phyloP scores from a whole-genome alignment of 2,797 vertebrate genomes.

The Scolopax rusticola region DNA sequence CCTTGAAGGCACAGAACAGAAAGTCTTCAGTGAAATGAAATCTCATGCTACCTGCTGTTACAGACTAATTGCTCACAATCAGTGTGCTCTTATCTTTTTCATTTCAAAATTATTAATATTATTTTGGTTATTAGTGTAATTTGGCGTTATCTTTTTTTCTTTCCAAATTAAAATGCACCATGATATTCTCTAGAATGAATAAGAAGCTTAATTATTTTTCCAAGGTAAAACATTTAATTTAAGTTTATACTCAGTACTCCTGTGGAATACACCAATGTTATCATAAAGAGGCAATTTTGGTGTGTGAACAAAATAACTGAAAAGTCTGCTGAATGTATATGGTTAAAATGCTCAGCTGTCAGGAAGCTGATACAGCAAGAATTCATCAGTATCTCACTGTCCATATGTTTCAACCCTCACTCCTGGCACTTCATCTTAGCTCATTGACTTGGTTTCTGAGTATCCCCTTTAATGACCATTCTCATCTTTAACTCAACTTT shows the following conservation, averaged over 20 bases:
- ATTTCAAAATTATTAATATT: slow-evolving; percentile 63
- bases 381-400: neutral
- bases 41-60: slow-evolving; percentile 51
- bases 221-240: slow-evolving; percentile 53
- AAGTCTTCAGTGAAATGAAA: slow-evolving; percentile 54
- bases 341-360: neutral
- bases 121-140: slow-evolving; percentile 58
- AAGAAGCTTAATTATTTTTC: slow-evolving; percentile 69
- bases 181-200: slow-evolving; percentile 8
- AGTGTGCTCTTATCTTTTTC: slow-evolving; percentile 47
- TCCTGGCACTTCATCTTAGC: neutral
- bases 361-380: neutral
- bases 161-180: slow-evolving; percentile 44
- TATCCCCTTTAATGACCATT: neutral
- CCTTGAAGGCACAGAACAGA: neutral
- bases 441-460: neutral
- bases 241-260: neutral
- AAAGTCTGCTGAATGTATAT: neutral
- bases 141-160: slow-evolving; percentile 23
- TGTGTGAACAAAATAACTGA: neutral
- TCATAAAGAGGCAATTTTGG: neutral
- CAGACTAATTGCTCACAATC: slow-evolving; percentile 60
- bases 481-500: neutral
- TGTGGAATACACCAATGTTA: neutral
- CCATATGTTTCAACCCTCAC: neutral